Percentiles rank a stretch among this genome's conserved stretches.
These are phyloP conservation scores for Nyctalus aviator DNA, from an alignment of 2,797 vertebrate species.

Conservation along the genomic window DNA sequence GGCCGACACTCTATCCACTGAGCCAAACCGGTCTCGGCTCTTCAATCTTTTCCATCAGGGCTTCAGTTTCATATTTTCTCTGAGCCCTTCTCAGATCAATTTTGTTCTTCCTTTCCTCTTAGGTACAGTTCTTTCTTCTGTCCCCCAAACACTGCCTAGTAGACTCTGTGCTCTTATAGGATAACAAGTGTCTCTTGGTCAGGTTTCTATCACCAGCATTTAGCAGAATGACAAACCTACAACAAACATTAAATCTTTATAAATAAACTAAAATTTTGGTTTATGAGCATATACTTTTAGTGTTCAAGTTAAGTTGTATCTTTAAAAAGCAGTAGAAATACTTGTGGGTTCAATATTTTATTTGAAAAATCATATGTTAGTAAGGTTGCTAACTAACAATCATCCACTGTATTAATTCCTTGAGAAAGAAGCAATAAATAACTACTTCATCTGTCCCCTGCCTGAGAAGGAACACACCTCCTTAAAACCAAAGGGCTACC, in stretches of 20 bases:
- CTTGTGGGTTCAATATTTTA: background rate
- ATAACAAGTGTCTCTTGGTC: background rate
- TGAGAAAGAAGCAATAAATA: background rate
- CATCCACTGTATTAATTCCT: background rate
- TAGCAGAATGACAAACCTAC: background rate
- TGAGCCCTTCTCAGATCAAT: background rate
- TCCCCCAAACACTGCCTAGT: background rate
- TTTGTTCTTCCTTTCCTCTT: background rate
- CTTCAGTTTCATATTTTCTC: background rate
- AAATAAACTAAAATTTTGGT: background rate
- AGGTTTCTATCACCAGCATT: background rate
- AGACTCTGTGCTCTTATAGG: background rate
- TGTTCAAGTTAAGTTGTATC: background rate
- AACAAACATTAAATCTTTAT: background rate
- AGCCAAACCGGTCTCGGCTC: too few species aligned
- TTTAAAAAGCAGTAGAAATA: slow-evolving; percentile 40
- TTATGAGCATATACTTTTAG: background rate
- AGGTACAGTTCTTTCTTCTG: background rate
- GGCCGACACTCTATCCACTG: too few species aligned
- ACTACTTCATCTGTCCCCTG: background rate
- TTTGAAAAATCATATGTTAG: slow-evolving; percentile 39
- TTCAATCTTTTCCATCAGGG: background rate
- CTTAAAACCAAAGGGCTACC: slow-evolving; percentile 10
- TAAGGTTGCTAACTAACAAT: background rate
- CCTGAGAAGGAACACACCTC: background rate